phyloP scores from a whole-genome alignment of 2,113 vertebrate genomes.

The Sus scrofa region T2T-Sscrofa CM000815.6:118519501-118520000 shows the following conservation, averaged over 20 bases:
- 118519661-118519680: no score
- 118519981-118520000: neutral
- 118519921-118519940: neutral
- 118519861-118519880: neutral
- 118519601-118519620: no score
- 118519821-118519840: neutral
- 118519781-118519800: neutral
- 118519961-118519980: neutral
- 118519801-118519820: neutral
- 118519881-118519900: neutral
- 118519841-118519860: neutral
- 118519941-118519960: neutral
- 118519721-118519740: neutral
- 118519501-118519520: neutral
- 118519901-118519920: neutral
- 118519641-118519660: no score
- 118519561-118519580: neutral
- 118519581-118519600: neutral
- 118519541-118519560: neutral
- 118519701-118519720: neutral
- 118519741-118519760: neutral
- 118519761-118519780: neutral
- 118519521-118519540: neutral
- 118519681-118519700: no score
- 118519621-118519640: no score